Percentiles rank a stretch among this genome's conserved stretches.
Conservation (phyloP, 2,888 invertebrate species). For the Sicus ferrugineus region DNA sequence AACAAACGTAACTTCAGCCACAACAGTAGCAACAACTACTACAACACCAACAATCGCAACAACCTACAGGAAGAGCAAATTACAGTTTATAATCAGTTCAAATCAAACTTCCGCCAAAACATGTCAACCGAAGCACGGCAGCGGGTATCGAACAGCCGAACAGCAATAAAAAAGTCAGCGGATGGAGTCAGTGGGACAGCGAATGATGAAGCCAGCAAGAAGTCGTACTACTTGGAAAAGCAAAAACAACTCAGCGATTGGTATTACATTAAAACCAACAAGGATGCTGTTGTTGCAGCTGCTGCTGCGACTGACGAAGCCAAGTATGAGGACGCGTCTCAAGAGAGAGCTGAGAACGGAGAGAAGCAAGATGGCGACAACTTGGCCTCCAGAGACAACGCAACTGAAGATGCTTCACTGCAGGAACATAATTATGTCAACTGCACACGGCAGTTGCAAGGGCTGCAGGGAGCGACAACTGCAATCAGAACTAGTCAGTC, state of each 20-base stretch:
- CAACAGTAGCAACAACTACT: conserved; percentile 14
- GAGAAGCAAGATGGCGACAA: conserved; percentile 1
- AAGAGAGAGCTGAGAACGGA: background rate
- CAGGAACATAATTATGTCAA: conserved; percentile 27
- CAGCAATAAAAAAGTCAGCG: conserved; percentile 30
- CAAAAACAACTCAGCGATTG: conserved; percentile 51
- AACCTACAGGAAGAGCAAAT: conserved; percentile 6
- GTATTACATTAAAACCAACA: conserved; percentile 50
- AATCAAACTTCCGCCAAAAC: background rate
- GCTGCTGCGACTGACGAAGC: background rate
- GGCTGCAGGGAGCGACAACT: background rate
- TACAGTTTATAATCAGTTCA: conserved; percentile 2
- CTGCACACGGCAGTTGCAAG: conserved; percentile 3
- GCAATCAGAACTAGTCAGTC: conserved; percentile 34
- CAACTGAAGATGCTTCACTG: conserved; percentile 11
- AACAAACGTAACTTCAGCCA: background rate
- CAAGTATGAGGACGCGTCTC: background rate
- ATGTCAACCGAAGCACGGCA: conserved; percentile 7
- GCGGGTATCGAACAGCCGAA: background rate
- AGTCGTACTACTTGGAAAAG: conserved; percentile 45
- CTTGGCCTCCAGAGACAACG: background rate
- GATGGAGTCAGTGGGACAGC: background rate
- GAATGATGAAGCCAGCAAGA: conserved; percentile 38
- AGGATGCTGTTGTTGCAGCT: conserved; percentile 29
- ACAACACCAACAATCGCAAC: background rate